Conservation (phyloP, 2,797 vertebrate species). For the Sebastes oblongus region DNA sequence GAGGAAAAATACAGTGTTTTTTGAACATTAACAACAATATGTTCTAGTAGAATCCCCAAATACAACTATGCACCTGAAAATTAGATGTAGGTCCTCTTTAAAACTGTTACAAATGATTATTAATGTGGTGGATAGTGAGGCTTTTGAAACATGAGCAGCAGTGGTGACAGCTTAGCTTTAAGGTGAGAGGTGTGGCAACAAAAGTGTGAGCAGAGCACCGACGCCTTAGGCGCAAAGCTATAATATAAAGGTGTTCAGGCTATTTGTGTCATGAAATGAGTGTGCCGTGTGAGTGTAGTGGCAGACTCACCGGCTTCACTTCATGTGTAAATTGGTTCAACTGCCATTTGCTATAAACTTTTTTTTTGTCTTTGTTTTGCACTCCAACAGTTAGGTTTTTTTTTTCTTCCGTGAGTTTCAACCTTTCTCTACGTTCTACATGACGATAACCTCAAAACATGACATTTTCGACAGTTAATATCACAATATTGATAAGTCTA, state of each 20-base stretch:
- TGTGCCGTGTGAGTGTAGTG: neutral
- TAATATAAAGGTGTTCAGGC: neutral
- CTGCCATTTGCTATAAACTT: neutral
- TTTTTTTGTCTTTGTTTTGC: neutral
- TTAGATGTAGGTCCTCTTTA: neutral
- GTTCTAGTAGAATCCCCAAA: too few relatives aligned
- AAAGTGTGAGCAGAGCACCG: neutral
- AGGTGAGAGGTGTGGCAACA: neutral
- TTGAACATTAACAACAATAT: too few relatives aligned
- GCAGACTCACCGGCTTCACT: too few relatives aligned
- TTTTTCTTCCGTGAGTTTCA: neutral
- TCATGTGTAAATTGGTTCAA: neutral
- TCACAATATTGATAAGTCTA: neutral
- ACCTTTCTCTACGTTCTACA: rapidly evolving
- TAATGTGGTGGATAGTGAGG: neutral
- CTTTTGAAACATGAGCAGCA: neutral
- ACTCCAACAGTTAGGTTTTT: neutral
- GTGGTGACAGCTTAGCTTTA: neutral
- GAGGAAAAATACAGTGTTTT: too few relatives aligned
- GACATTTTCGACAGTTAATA: neutral
- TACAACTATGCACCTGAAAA: too few relatives aligned
- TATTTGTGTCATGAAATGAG: neutral
- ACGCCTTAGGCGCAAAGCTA: neutral
- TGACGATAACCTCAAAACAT: neutral
- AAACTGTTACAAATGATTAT: neutral